Conservation (phyloP, 2,888 invertebrate genomes). For the Frankliniella intonsa region DNA sequence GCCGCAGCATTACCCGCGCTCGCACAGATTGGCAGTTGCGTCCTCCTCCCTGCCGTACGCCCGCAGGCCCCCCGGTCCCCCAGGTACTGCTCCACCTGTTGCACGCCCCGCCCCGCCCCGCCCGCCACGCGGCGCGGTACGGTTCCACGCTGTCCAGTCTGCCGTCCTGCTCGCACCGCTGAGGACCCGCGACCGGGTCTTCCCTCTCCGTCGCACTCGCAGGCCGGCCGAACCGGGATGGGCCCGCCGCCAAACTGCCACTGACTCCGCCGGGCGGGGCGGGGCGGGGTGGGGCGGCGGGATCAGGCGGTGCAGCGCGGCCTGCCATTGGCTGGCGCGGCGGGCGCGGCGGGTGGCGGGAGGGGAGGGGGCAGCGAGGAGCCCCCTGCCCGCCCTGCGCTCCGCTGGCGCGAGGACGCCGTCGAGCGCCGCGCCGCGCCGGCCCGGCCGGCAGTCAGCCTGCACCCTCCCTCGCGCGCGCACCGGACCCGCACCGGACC, state of each 20-base stretch:
- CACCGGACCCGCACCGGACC: neutral
- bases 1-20: too few relatives aligned
- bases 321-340: neutral
- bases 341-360: neutral
- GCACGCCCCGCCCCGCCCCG: neutral
- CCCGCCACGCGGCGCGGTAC: neutral
- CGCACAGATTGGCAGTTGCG: too few relatives aligned
- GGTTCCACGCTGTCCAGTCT: neutral
- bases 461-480: slow-evolving; percentile 2
- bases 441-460: neutral
- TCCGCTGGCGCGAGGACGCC: neutral
- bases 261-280: neutral
- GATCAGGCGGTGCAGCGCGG: slow-evolving; percentile 20
- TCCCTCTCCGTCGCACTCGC: neutral
- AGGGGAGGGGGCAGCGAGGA: neutral
- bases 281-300: neutral
- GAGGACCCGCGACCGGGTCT: neutral
- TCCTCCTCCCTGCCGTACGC: too few relatives aligned
- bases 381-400: neutral
- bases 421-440: slow-evolving; percentile 1
- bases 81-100: slow-evolving; percentile 2
- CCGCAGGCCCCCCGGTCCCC: neutral
- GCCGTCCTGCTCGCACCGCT: neutral
- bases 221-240: neutral
- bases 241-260: slow-evolving; percentile 15